These are phyloP conservation scores for Hoplostethus atlanticus DNA, from an alignment of 2,797 vertebrate species.

Conservation along the genomic window DNA sequence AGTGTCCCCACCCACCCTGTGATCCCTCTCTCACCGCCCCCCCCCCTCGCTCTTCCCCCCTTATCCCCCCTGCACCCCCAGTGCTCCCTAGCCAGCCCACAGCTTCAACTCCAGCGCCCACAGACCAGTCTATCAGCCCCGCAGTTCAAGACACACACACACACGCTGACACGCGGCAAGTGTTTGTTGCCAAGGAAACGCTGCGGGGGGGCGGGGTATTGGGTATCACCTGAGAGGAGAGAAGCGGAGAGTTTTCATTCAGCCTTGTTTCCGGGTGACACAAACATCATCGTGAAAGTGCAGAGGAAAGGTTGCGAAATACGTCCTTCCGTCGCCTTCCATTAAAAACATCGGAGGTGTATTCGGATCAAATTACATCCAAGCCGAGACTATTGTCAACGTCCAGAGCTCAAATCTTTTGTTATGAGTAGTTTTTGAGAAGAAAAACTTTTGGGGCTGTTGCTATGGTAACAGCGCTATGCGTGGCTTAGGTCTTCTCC, in stretches of 20 bases:
- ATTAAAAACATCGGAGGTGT: constrained; percentile 33
- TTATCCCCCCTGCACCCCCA: constrained; percentile 49
- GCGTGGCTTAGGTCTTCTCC: constrained; percentile 60
- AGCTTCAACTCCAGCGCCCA: constrained; percentile 53
- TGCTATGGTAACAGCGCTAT: constrained; percentile 70
- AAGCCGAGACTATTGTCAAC: constrained; percentile 51
- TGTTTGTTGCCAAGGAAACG: constrained; percentile 71
- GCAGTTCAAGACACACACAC: constrained; percentile 20
- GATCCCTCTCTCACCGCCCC: constrained; percentile 62
- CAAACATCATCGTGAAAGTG: constrained; percentile 14
- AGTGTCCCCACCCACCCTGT: constrained; percentile 68
- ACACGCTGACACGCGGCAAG: constrained; percentile 30
- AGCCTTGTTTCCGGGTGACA: constrained; percentile 8
- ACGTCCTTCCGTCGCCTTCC: neutral
- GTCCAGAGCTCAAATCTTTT: too few relatives aligned
- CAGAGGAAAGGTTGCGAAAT: constrained; percentile 9
- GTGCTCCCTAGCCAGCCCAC: constrained; percentile 51
- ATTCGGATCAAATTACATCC: constrained; percentile 46
- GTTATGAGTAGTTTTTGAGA: constrained; percentile 69
- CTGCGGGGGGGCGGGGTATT: constrained; percentile 45
- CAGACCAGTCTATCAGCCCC: constrained; percentile 52
- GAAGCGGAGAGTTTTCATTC: constrained; percentile 3
- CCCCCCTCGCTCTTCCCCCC: constrained; percentile 49
- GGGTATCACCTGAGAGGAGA: constrained; percentile 54
- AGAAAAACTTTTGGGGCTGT: constrained; percentile 66